Evolutionary conservation across 2,797 vertebrate species (phyloP).

Genomic region (Artibeus jamaicensis): DNA sequence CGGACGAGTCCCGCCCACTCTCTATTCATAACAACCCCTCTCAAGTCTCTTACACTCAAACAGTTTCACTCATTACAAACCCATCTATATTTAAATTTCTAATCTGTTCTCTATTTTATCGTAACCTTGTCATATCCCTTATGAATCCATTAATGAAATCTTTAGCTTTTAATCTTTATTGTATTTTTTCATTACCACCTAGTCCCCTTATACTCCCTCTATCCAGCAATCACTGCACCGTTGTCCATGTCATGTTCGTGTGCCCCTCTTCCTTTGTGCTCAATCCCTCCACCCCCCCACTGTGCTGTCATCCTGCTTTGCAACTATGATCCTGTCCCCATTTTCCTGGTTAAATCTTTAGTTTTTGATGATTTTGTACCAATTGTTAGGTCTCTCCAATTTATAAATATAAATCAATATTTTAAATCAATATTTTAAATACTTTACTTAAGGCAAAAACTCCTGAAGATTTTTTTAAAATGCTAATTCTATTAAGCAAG

Average conservation of each 20-base stretch:
- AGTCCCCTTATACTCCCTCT: neutral
- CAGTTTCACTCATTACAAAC: neutral
- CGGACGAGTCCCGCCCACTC: neutral
- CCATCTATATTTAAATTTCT: neutral
- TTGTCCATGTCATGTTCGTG: neutral
- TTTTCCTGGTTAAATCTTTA: neutral
- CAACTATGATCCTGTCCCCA: neutral
- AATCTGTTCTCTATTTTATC: neutral
- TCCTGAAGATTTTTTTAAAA: neutral
- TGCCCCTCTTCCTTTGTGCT: neutral
- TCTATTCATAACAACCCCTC: accelerated
- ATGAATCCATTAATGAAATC: neutral
- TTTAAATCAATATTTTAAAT: neutral
- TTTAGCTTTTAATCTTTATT: neutral
- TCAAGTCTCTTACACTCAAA: neutral
- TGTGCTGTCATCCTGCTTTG: neutral
- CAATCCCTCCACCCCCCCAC: neutral
- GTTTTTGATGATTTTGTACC: neutral
- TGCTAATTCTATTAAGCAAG: neutral
- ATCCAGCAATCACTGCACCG: neutral
- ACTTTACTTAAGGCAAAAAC: neutral
- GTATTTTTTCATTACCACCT: neutral
- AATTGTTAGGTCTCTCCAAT: neutral
- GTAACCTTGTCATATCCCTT: neutral
- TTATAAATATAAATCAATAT: neutral